phyloP scores from a whole-genome alignment of 2,113 vertebrate species.

The Notothenia rossii region DNA sequence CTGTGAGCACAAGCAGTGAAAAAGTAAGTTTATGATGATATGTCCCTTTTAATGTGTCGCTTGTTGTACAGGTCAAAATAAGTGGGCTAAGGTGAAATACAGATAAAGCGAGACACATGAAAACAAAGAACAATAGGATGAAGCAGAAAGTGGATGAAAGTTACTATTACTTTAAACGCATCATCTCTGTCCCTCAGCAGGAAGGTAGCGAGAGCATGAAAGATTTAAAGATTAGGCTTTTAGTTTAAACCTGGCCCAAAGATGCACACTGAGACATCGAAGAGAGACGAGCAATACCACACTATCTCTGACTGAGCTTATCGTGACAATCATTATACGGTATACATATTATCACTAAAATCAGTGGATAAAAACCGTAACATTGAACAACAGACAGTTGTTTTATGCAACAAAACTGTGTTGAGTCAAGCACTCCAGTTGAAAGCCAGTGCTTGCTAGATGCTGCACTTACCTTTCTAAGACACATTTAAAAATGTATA shows the following conservation, averaged over 20 bases:
- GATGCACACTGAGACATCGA: slow-evolving; percentile 29
- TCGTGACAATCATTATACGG: neutral
- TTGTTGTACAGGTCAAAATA: neutral
- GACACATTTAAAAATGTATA: neutral
- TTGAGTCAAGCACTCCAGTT: neutral
- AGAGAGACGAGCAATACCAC: slow-evolving; percentile 16
- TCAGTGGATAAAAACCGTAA: slow-evolving; percentile 4
- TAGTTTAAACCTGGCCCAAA: slow-evolving; percentile 53
- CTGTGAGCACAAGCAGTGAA: too few species aligned
- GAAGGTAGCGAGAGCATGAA: slow-evolving; percentile 63
- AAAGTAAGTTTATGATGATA: too few species aligned
- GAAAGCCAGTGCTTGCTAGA: slow-evolving; percentile 1
- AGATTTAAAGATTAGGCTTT: slow-evolving; percentile 76
- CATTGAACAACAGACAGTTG: neutral
- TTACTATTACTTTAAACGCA: neutral
- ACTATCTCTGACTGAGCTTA: slow-evolving; percentile 12
- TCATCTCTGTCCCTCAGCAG: slow-evolving; percentile 33
- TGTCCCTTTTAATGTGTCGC: neutral
- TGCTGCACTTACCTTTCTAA: neutral
- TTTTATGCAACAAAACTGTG: too few species aligned
- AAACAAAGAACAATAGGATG: slow-evolving; percentile 12
- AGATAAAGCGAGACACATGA: neutral
- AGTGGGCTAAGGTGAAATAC: neutral
- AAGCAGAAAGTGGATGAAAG: slow-evolving; percentile 15
- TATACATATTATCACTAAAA: slow-evolving; percentile 1